These are phyloP conservation scores for Alligator mississippiensis DNA, from an alignment of 2,113 vertebrate genomes.

Conservation along the genomic window DNA sequence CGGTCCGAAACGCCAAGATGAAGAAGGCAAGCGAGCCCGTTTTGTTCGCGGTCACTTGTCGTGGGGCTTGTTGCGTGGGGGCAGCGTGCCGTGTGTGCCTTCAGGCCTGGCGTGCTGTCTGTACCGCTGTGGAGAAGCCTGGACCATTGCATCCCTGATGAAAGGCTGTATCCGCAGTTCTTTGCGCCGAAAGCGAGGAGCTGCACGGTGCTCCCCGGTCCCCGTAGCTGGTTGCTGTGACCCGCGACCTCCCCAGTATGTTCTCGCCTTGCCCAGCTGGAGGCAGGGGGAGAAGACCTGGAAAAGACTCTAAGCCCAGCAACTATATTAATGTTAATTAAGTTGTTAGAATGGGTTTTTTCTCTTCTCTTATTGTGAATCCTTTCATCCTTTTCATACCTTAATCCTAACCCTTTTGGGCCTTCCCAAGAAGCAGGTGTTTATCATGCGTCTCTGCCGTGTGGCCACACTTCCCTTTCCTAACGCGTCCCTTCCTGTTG, in stretches of 20 bases:
- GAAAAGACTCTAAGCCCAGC: no score
- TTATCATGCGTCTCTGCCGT: no score
- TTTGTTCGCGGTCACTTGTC: background rate
- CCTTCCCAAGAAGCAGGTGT: background rate
- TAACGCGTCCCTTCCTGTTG: background rate
- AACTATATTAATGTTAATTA: no score
- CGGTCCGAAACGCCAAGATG: conserved; percentile 92
- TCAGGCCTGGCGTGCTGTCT: background rate
- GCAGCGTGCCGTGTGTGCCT: background rate
- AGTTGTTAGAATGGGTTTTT: no score
- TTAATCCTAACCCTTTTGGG: background rate
- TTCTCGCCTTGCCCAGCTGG: no score
- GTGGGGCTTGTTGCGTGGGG: background rate
- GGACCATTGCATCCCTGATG: background rate
- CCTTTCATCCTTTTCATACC: no score
- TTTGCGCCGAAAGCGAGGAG: background rate
- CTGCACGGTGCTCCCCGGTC: background rate
- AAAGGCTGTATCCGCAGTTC: background rate
- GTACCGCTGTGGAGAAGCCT: background rate
- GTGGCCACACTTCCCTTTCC: background rate
- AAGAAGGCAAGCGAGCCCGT: conserved; percentile 86
- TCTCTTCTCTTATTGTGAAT: background rate
- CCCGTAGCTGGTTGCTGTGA: conserved; percentile 8
- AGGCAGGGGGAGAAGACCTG: no score
- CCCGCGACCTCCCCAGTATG: background rate